Conservation (phyloP, 2,113 vertebrate genomes). For the Rhinoderma darwinii region DNA sequence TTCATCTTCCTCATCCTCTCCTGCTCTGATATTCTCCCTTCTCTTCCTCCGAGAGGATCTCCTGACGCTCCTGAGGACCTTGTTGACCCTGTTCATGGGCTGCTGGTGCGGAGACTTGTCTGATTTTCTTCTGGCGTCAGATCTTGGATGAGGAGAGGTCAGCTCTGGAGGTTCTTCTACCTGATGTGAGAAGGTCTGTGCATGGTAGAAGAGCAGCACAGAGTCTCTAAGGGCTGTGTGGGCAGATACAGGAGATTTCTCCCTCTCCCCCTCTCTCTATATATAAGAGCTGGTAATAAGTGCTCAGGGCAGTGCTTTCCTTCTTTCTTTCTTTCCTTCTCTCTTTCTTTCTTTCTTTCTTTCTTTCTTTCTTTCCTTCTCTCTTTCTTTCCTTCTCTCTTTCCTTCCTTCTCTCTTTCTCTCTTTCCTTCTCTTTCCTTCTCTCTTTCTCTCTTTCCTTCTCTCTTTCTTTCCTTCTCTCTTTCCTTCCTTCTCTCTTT, state of each 20-base stretch:
- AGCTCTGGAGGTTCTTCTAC: neutral
- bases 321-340: too few species aligned
- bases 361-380: too few species aligned
- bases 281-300: neutral
- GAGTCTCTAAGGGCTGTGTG: constrained; percentile 60
- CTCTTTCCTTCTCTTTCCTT: neutral
- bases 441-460: neutral
- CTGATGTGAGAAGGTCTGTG: neutral
- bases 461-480: too few species aligned
- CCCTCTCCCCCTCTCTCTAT: neutral
- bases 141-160: neutral
- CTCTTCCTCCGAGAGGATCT: constrained; percentile 75
- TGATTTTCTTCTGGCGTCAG: neutral
- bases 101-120: neutral
- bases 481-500: too few species aligned
- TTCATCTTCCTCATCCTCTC: constrained; percentile 68
- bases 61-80: constrained; percentile 73
- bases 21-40: constrained; percentile 71
- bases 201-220: constrained; percentile 60
- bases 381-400: neutral
- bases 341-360: too few species aligned
- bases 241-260: constrained; percentile 55
- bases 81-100: constrained; percentile 74
- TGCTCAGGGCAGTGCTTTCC: too few species aligned
- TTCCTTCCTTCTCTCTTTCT: constrained; percentile 40